Percentiles rank a stretch among this genome's conserved stretches.
These are phyloP conservation scores for Pedetes capensis DNA, from an alignment of 2,113 vertebrate species.

Conservation along the genomic window DNA sequence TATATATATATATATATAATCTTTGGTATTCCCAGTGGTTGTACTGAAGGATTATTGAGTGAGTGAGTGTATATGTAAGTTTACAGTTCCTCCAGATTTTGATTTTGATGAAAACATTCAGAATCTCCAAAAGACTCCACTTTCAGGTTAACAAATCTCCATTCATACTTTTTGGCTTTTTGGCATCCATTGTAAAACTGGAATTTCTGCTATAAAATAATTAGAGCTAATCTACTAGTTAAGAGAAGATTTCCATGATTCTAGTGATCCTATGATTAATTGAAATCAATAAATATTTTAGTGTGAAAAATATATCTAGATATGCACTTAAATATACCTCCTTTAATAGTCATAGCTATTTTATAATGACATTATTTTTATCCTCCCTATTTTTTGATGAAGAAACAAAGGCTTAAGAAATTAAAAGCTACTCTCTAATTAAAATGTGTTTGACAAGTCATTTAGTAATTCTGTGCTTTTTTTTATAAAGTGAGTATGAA, in stretches of 20 bases:
- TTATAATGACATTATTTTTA: neutral
- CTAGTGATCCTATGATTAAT: neutral
- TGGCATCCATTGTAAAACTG: neutral
- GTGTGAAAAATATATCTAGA: neutral
- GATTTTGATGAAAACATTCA: constrained; percentile 41
- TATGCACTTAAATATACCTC: neutral
- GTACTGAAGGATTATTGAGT: neutral
- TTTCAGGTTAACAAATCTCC: neutral
- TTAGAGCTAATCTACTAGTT: neutral
- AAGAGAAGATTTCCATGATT: neutral
- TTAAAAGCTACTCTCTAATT: neutral
- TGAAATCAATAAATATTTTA: neutral
- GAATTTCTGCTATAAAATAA: neutral
- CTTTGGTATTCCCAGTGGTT: neutral
- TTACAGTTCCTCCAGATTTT: neutral
- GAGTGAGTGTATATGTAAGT: neutral
- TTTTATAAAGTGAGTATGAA: neutral
- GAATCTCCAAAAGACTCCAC: neutral
- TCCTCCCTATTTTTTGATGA: neutral
- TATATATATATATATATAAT: too few relatives aligned
- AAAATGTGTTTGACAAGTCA: neutral
- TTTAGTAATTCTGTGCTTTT: neutral
- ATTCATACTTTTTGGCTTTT: neutral
- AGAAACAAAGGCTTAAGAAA: neutral
- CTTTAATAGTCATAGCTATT: neutral